Conservation (phyloP, 2,113 vertebrate species). For the Cryptoleucopteryx plumbea region DNA sequence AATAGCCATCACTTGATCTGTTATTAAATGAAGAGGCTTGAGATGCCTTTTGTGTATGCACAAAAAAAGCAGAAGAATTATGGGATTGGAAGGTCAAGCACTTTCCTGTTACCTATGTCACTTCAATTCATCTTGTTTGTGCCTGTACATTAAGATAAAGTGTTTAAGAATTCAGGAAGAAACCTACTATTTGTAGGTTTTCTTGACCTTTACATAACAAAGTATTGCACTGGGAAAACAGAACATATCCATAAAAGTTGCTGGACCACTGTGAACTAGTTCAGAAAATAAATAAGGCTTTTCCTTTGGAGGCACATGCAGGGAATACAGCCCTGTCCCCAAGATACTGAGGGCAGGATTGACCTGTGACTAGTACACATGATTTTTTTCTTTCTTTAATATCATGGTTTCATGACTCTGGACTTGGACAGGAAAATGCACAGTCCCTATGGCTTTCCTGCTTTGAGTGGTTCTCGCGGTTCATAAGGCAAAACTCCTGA, state of each 20-base stretch:
- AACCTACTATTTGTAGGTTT: not conserved
- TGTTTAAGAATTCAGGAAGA: not conserved
- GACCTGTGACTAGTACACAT: not conserved
- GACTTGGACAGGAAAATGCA: not conserved
- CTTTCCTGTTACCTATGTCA: not conserved
- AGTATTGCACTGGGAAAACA: not conserved
- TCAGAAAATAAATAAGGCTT: not conserved
- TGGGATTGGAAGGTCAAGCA: not conserved
- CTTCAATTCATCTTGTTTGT: not conserved
- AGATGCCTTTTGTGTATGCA: not conserved
- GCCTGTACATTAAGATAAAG: not conserved
- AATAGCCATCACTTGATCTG: not conserved
- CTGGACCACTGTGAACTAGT: not conserved
- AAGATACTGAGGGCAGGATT: not conserved
- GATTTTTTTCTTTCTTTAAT: not conserved
- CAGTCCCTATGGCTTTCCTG: not conserved
- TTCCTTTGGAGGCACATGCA: not conserved
- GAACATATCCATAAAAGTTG: not conserved
- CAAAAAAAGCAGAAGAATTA: not conserved
- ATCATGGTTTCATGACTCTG: not conserved
- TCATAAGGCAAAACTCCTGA: not conserved
- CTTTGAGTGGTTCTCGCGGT: not conserved
- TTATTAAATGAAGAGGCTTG: not conserved
- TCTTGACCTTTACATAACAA: not conserved
- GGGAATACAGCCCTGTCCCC: not conserved